A percentile compares a stretch with the other conserved stretches of the same genome.
Conservation (phyloP, 2,888 invertebrate genomes). For the Eudemis profundana region DNA sequence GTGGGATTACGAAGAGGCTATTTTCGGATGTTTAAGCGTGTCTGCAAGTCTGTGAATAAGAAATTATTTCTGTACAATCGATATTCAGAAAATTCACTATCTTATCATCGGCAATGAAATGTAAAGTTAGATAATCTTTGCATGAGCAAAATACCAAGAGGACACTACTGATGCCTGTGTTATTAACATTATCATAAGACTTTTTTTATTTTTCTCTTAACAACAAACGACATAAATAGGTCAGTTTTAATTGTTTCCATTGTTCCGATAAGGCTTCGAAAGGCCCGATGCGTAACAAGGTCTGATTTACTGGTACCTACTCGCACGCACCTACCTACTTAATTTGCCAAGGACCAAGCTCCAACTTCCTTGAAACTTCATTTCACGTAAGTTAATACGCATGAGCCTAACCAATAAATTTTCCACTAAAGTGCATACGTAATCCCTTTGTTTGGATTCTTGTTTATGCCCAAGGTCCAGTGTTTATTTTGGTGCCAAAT, state of each 20-base stretch:
- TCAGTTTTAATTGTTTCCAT: conserved; percentile 55
- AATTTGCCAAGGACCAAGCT: conserved; percentile 57
- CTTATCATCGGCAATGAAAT: too few species aligned
- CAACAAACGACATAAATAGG: conserved; percentile 56
- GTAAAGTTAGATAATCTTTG: too few species aligned
- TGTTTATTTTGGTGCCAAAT: conserved; percentile 29
- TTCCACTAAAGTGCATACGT: conserved; percentile 45
- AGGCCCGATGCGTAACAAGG: conserved; percentile 54
- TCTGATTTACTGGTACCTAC: conserved; percentile 50
- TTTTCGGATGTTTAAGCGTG: not conserved
- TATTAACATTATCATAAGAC: not conserved
- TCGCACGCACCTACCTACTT: conserved; percentile 51
- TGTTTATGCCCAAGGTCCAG: conserved; percentile 36
- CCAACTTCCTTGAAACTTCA: conserved; percentile 65
- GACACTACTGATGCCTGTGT: too few species aligned
- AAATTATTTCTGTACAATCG: too few species aligned
- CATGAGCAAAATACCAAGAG: too few species aligned
- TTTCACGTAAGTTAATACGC: conserved; percentile 47
- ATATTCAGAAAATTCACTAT: too few species aligned
- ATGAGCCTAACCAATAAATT: conserved; percentile 44
- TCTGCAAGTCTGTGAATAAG: not conserved
- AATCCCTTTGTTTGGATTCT: conserved; percentile 43
- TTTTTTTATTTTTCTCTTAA: conserved; percentile 6
- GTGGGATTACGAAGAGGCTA: not conserved
- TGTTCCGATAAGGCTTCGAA: conserved; percentile 56